phyloP scores from a whole-genome alignment of 2,113 vertebrate species.

The Xiphias gladius region DNA sequence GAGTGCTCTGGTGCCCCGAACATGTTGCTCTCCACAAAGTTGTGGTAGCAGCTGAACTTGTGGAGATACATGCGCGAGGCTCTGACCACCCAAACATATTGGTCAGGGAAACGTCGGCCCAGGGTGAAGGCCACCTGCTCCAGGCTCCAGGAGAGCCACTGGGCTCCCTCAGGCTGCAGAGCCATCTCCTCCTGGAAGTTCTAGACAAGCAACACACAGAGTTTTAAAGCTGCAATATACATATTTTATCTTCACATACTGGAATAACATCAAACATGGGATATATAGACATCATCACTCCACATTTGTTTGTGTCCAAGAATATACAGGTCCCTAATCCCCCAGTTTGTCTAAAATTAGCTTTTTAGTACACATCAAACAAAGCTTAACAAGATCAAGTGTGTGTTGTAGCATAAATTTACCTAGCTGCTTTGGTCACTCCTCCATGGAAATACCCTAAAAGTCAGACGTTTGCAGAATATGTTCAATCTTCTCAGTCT shows the following conservation, averaged over 20 bases:
- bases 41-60: constrained; percentile 97
- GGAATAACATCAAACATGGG: background rate
- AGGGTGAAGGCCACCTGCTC: constrained; percentile 90
- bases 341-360: background rate
- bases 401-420: background rate
- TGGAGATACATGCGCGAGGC: constrained; percentile 96
- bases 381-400: too few species aligned
- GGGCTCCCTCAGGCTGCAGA: constrained; percentile 90
- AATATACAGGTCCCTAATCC: too few species aligned
- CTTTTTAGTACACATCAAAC: background rate
- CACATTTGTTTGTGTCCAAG: background rate
- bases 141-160: constrained; percentile 94
- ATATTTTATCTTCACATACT: background rate
- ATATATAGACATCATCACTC: background rate
- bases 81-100: constrained; percentile 92
- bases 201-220: constrained; percentile 79
- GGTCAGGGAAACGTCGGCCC: constrained; percentile 88
- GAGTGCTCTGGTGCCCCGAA: constrained; percentile 96
- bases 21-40: constrained; percentile 96
- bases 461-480: too few species aligned
- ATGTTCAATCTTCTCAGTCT: background rate
- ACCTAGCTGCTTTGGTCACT: too few species aligned
- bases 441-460: too few species aligned
- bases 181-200: constrained; percentile 95
- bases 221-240: background rate